phyloP scores from a whole-genome alignment of 2,113 vertebrate species.

The Cyanistes caeruleus region DNA sequence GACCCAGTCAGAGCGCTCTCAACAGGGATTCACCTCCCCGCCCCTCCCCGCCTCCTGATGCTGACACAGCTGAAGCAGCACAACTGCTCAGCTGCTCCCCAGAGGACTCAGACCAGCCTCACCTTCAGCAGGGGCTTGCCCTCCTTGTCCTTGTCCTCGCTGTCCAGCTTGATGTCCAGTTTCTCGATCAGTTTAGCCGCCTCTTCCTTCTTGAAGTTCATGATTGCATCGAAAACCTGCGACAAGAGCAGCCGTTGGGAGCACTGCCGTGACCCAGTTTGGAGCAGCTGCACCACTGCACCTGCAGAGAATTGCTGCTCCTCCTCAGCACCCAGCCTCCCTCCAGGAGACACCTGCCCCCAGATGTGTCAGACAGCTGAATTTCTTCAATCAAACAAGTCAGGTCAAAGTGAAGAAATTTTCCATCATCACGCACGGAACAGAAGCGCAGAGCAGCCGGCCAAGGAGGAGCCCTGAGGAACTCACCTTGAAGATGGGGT shows the following conservation, averaged over 20 bases:
- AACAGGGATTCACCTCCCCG: background rate
- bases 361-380: slow-evolving; percentile 75
- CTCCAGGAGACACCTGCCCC: background rate
- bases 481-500: slow-evolving; percentile 94
- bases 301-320: background rate
- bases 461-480: background rate
- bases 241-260: accelerated
- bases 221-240: slow-evolving; percentile 93
- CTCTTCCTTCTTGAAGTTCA: slow-evolving; percentile 94
- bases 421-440: slow-evolving; percentile 81
- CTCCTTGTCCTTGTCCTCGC: slow-evolving; percentile 91
- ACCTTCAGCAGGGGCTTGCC: slow-evolving; percentile 92
- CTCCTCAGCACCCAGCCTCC: background rate
- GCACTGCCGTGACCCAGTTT: accelerated
- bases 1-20: background rate
- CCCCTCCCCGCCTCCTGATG: background rate
- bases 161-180: slow-evolving; percentile 90
- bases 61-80: accelerated
- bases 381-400: slow-evolving; percentile 79
- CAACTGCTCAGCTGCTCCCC: background rate
- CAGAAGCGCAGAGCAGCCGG: accelerated
- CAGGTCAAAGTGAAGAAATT: slow-evolving; percentile 92
- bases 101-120: background rate
- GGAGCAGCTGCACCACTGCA: background rate
- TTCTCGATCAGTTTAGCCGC: slow-evolving; percentile 88